Base-by-base conservation (phyloP, 2,888 invertebrate genomes). In the Masnerella sp. region DNA sequence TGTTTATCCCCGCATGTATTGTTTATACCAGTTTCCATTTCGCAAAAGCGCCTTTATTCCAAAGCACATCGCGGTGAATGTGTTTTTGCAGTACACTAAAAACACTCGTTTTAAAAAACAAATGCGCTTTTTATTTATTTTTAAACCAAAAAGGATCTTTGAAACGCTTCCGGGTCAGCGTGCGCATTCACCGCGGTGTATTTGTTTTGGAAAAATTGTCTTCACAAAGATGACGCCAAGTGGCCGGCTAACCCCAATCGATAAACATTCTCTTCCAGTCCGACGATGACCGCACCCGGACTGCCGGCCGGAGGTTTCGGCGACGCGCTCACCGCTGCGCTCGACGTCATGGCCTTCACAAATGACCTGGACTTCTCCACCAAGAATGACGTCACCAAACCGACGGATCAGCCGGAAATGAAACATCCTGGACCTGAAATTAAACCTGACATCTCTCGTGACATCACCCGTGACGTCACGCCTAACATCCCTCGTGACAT, bases 311-410 rank as follows among this genome's bases (percentile, higher is more conserved):
- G 67, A 43, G 89, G 89, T 61, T 90, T 90, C 78, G 90, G 89
- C 32, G 91, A 90, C 22, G 93, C 93, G 0, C 87, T 96, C 40
- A 92, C 93, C 2, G 91, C 93, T 9, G 94, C 96, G 0, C 89
- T 96, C 59, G 95, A 95, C 83, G 94, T 95, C 76, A 93, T 96
- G 90, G 93, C 95, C 0, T 95, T 94, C 87, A 93, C 95, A 7
- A 92, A 92, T 78, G 95, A 96, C 83, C 88, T 93, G 64, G 92
- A 92, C 76, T 84, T 92, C 76, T 82, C 84, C 54, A 58, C 79
- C 51, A 79, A 61, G 75, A 78, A 75, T 76, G 78, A 79, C 51
- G 72, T 76, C 7, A 30, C 9, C 82, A 81, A 74, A 72, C 42
- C 12, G 45, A n/a, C 20, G 11, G 40, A 71, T 71, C 65, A 71